Evolutionary conservation across 2,888 invertebrate genomes (phyloP).

Genomic region (Hydriomena furcata): DNA sequence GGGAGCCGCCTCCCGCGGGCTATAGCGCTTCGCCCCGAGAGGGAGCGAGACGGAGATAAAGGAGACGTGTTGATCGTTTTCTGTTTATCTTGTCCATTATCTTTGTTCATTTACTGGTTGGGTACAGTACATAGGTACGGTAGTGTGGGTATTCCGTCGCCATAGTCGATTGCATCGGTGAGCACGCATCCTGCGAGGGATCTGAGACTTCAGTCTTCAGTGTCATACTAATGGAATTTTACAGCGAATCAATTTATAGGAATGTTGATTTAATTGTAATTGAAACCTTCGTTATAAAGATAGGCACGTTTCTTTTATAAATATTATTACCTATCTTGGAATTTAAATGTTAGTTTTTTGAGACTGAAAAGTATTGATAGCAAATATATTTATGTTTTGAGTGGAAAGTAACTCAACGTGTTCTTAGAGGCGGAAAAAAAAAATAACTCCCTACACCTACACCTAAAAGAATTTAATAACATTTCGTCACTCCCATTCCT

Average conservation of each 20-base stretch:
- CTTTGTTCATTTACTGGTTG: conserved; percentile 61
- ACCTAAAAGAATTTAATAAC: neutral
- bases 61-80: conserved; percentile 55
- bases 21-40: conserved; percentile 38
- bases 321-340: too few relatives aligned
- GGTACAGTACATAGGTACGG: conserved; percentile 47
- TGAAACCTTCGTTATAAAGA: too few relatives aligned
- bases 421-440: too few relatives aligned
- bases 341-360: too few relatives aligned
- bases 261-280: conserved; percentile 23
- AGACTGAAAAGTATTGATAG: too few relatives aligned
- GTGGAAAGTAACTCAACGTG: too few relatives aligned
- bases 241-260: conserved; percentile 34
- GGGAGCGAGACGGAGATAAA: conserved; percentile 58
- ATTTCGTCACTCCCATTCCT: conserved; percentile 2
- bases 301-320: too few relatives aligned
- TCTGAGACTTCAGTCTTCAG: conserved; percentile 45
- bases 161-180: conserved; percentile 69
- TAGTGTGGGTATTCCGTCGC: conserved; percentile 56
- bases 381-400: too few relatives aligned
- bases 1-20: conserved; percentile 64
- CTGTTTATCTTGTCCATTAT: conserved; percentile 79
- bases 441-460: too few relatives aligned
- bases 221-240: conserved; percentile 43
- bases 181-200: conserved; percentile 64